Base-by-base conservation (phyloP, 2,888 invertebrate species). In the Ditylenchus weischeri region DNA sequence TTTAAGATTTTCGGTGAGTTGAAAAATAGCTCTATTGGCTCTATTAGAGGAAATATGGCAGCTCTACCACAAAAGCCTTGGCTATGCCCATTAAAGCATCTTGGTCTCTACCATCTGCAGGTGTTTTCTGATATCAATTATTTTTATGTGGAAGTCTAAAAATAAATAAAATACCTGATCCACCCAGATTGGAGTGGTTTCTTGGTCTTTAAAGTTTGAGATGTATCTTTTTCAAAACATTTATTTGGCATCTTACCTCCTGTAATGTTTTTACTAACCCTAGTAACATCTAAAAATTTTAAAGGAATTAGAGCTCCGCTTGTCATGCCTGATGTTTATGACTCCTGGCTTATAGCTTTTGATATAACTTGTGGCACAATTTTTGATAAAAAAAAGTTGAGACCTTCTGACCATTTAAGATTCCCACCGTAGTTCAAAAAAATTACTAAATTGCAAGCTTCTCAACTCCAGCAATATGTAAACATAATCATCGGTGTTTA, bases 401-500 rank as follows among this genome's bases (percentile, higher is more conserved):
- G n/a, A n/a, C n/a, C n/a, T n/a, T n/a, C n/a, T n/a, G n/a, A n/a
- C n/a, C n/a, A n/a, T n/a, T n/a, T n/a, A n/a, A n/a, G n/a, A n/a
- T n/a, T n/a, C n/a, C n/a, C 23, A 61, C 61, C 18, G 7, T 21
- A 2, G 29, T 2, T 58, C 5, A 4, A 29, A n/a, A 61, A 19
- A 35, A 13, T 29, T 19, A 65, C 65, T 65, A 48, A 65, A 65
- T 38, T 35, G 23, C 23, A 65, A 21, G 43, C 43, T 48, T 21
- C 65, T 61, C 38, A 65, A 38, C 23, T 65, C 65, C n/a, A 65
- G 47, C 23, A 63, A 19, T 18, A 63, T 54, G 54, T 29, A 63
- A n/a, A 59, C 54, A 19, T 59, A 63, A n/a, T 63, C 64, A 58
- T 59, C 36, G 7, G 15, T 62, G 43, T 35, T 29, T 2, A 62